Percentiles rank a stretch among this genome's conserved stretches.
Conservation (phyloP, 1,140 invertebrate species). For the Drosophila tristis region DNA sequence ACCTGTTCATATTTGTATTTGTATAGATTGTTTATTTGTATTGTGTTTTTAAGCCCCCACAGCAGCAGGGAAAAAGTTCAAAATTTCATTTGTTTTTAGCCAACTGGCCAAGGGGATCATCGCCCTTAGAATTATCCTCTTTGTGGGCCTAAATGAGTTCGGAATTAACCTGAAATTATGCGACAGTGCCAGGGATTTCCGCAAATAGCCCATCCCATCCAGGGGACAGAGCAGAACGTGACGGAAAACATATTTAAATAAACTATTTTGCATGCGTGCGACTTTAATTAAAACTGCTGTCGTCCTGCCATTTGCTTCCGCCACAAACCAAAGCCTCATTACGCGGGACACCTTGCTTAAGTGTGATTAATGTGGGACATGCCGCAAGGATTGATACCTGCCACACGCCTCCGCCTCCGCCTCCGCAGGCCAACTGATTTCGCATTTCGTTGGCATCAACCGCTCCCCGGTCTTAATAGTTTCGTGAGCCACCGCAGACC, state of each 20-base stretch:
- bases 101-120: too few relatives aligned
- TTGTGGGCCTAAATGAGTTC: too few relatives aligned
- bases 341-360: constrained; percentile 53
- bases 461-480: constrained; percentile 39
- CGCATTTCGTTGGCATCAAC: constrained; percentile 28
- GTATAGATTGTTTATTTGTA: neutral
- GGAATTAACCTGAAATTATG: too few relatives aligned
- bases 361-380: constrained; percentile 73
- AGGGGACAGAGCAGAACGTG: too few relatives aligned
- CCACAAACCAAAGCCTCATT: constrained; percentile 51
- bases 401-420: constrained; percentile 15
- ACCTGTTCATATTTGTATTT: constrained; percentile 6
- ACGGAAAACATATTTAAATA: constrained; percentile 30
- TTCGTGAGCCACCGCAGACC: constrained; percentile 50
- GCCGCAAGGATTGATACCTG: constrained; percentile 62
- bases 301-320: constrained; percentile 20
- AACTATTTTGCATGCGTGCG: constrained; percentile 48
- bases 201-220: too few relatives aligned
- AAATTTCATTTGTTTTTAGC: too few relatives aligned
- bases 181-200: too few relatives aligned
- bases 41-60: neutral
- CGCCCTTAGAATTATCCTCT: too few relatives aligned
- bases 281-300: constrained; percentile 53
- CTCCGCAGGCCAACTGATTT: constrained; percentile 41
- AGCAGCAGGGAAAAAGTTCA: too few relatives aligned